Base-by-base conservation (phyloP, 2,797 vertebrate genomes). In the Xyrichtys novacula region DNA sequence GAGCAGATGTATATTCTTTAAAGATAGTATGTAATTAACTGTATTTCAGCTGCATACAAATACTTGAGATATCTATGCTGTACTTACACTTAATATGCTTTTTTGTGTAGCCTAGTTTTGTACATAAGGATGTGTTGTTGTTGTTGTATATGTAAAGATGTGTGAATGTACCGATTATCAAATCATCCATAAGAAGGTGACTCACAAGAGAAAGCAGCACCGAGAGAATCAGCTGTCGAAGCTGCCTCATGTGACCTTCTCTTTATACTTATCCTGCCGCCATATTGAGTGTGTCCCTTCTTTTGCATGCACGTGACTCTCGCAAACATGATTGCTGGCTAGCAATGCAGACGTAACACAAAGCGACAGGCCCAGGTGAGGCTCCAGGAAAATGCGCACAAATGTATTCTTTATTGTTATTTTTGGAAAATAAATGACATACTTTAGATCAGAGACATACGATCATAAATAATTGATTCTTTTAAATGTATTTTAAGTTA, bases 161-260 rank as follows among this genome's bases (percentile, higher is more conserved):
- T 83, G 81, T 84, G 76, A 89, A 83, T 86, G 66, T 74, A 81
- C 62, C 43, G 59, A 89, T 89, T 86, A 90, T 87, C 78, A 88
- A 90, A 85, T 74, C 85, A 80, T 86, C 87, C 85, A 78, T 84
- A 85, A 84, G 74, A 86, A 83, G 75, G 82, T 85, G 85, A 85
- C 73, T 89, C 85, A 85, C 54, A n/a, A 80, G 78, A 86, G 78
- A 54, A 39, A 60, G 74, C 52, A 25, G 44, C 23, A 26, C 23
- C 16, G 44, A 22, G 28, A 23, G 29, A 76, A 64, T 85, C 69
- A 81, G 75, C 78, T 80, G 77, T 73, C 46, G 66, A 48, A 76
- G 59, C 49, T 48, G 68, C 31, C 56, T 84, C 74, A 71, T 67
- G 72, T 76, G 64, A 84, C 81, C 70, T 65, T 54, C 71, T 75